Evolutionary conservation across 2,888 invertebrate genomes (phyloP).

Genomic region (Drosophila borealis): DNA sequence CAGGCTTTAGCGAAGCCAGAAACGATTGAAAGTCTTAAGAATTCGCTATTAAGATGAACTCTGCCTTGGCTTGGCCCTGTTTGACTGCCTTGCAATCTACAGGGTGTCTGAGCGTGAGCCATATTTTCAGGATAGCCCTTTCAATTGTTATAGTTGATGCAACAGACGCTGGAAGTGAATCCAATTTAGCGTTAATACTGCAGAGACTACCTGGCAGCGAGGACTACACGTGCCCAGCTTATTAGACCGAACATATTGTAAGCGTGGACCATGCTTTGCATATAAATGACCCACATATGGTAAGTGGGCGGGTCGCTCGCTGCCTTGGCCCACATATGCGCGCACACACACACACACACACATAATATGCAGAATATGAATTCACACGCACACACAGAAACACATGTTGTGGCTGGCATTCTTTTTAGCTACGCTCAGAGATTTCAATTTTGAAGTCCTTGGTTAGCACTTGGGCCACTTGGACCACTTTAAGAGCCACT

Average conservation of each 20-base stretch:
- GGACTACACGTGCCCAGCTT: slow-evolving; percentile 62
- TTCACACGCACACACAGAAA: neutral
- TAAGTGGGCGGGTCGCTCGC: slow-evolving; percentile 12
- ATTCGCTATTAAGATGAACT: neutral
- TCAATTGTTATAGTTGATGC: slow-evolving; percentile 24
- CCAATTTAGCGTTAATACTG: slow-evolving; percentile 53
- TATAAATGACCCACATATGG: slow-evolving; percentile 72
- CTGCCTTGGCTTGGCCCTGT: neutral
- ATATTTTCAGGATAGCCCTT: neutral
- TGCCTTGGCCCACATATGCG: slow-evolving; percentile 61
- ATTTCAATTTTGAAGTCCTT: slow-evolving; percentile 56
- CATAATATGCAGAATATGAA: slow-evolving; percentile 7
- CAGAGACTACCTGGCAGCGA: slow-evolving; percentile 42
- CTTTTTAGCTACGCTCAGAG: slow-evolving; percentile 24
- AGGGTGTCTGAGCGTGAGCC: too few relatives aligned
- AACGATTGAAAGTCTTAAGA: neutral
- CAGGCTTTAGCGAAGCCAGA: neutral
- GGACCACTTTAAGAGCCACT: slow-evolving; percentile 57
- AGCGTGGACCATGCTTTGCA: slow-evolving; percentile 73
- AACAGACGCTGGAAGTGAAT: slow-evolving; percentile 28
- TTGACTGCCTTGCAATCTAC: neutral
- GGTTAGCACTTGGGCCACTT: slow-evolving; percentile 50
- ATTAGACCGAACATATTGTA: slow-evolving; percentile 66
- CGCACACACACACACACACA: neutral
- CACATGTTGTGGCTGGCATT: slow-evolving; percentile 4